These are phyloP conservation scores for Emberiza fucata DNA, from an alignment of 2,113 vertebrate species.

Conservation along the genomic window DNA sequence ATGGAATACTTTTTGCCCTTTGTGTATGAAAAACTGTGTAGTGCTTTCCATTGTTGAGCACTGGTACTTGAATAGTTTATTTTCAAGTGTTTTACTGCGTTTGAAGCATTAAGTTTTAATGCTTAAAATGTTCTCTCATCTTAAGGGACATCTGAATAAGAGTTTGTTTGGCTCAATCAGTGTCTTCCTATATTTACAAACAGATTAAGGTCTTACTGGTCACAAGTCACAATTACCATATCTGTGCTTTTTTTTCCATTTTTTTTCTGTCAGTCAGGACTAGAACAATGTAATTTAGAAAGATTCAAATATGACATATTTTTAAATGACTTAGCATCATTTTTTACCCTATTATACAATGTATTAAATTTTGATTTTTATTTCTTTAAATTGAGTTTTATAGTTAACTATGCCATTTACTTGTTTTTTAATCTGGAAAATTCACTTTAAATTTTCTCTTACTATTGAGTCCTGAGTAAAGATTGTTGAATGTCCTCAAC, in stretches of 20 bases:
- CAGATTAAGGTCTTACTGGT: conserved; percentile 27
- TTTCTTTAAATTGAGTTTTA: neutral
- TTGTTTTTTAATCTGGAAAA: neutral
- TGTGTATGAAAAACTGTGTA: neutral
- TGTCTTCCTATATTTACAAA: neutral
- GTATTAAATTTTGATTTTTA: neutral
- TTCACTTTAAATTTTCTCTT: neutral
- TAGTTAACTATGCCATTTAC: neutral
- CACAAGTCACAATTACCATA: conserved; percentile 40
- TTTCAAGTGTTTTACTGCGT: neutral
- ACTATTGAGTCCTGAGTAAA: neutral
- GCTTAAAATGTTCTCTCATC: neutral
- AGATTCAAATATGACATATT: neutral
- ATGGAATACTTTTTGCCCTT: neutral
- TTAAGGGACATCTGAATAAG: neutral
- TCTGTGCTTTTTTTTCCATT: conserved; percentile 20
- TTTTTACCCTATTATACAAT: neutral
- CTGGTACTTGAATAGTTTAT: neutral
- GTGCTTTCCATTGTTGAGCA: neutral
- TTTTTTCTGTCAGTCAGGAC: conserved; percentile 36
- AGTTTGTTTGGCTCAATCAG: neutral
- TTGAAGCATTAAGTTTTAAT: neutral
- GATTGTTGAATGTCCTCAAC: neutral
- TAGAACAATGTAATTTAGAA: conserved; percentile 12
- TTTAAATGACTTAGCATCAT: neutral